Evolutionary conservation across 1,140 invertebrate species (phyloP).

Genomic region (Formica exsecta): DNA sequence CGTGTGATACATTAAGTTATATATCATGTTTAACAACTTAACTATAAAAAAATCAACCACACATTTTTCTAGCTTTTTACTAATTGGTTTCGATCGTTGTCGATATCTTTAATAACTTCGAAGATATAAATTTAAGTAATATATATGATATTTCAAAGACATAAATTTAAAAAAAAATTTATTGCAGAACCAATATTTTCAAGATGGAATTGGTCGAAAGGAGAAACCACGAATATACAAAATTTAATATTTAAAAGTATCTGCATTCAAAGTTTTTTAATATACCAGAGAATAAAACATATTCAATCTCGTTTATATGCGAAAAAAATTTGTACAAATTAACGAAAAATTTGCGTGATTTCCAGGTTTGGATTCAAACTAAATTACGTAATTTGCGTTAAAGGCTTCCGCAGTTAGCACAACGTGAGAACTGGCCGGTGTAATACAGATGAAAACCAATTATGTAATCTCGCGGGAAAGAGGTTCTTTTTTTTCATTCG

Average conservation of each 20-base stretch:
- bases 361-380: not conserved
- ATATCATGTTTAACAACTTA: constrained; percentile 43
- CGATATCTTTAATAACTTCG: not conserved
- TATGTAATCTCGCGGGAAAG: constrained; percentile 52
- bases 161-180: constrained; percentile 16
- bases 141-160: not conserved
- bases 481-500: constrained; percentile 22
- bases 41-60: constrained; percentile 58
- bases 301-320: not conserved
- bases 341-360: constrained; percentile 21
- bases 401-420: constrained; percentile 37
- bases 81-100: not conserved
- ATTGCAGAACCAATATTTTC: not conserved
- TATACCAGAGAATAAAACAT: not conserved
- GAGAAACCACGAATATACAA: not conserved
- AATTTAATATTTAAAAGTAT: not conserved
- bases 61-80: constrained; percentile 9
- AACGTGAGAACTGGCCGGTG: not conserved
- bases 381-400: constrained; percentile 45
- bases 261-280: not conserved
- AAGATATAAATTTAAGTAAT: not conserved
- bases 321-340: constrained; percentile 11
- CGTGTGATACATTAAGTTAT: not conserved
- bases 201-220: not conserved
- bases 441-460: constrained; percentile 58